Evolutionary conservation across 2,888 invertebrate species (phyloP).

Genomic region (Pemphredon lugubris): DNA sequence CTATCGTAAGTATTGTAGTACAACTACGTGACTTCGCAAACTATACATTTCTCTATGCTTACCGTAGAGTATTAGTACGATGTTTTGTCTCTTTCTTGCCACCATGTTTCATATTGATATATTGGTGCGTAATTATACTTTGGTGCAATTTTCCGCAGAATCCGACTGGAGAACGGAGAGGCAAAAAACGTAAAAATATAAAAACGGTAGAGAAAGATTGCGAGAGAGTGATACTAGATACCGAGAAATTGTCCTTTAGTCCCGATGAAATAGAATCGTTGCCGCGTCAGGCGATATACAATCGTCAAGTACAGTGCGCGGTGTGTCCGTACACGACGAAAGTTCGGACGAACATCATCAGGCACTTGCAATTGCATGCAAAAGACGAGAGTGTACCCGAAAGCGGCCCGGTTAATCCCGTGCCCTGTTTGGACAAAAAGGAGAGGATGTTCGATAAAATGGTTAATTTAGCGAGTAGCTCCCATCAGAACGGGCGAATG

Average conservation of each 20-base stretch:
- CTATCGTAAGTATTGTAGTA: slow-evolving; percentile 77
- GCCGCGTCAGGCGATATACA: slow-evolving; percentile 86
- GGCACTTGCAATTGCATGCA: slow-evolving; percentile 87
- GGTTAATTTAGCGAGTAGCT: slow-evolving; percentile 91
- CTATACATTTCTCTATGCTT: no score
- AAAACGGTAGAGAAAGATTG: slow-evolving; percentile 55
- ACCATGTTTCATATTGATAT: no score
- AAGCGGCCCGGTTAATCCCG: slow-evolving; percentile 90
- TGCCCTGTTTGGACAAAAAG: slow-evolving; percentile 89
- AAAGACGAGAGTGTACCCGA: slow-evolving; percentile 85
- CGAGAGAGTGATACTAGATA: slow-evolving; percentile 62
- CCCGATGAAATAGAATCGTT: slow-evolving; percentile 85
- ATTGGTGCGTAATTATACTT: not conserved
- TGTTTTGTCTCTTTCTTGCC: no score
- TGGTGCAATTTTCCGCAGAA: slow-evolving; percentile 5
- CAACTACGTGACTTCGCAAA: no score
- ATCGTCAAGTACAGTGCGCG: slow-evolving; percentile 84
- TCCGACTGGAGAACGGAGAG: slow-evolving; percentile 51
- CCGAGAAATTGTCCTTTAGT: slow-evolving; percentile 78
- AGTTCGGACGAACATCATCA: slow-evolving; percentile 87
- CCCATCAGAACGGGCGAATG: slow-evolving; percentile 81
- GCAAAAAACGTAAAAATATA: slow-evolving; percentile 67
- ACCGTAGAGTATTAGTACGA: no score
- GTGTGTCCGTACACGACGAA: slow-evolving; percentile 87
- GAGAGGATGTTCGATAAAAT: slow-evolving; percentile 93